phyloP scores from a whole-genome alignment of 2,113 vertebrate genomes.

The Pelusios castaneus region DNA sequence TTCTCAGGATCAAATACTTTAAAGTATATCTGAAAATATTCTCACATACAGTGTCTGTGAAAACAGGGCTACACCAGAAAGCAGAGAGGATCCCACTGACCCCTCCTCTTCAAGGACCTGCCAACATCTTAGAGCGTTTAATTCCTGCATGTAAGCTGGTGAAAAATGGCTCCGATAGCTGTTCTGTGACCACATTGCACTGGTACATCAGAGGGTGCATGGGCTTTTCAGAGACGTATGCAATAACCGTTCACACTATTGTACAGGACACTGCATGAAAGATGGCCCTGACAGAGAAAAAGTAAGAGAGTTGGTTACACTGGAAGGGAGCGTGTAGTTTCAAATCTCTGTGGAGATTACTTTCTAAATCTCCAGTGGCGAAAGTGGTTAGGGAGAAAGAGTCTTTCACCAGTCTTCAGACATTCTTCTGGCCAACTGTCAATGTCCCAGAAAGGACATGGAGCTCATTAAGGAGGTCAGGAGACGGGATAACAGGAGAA shows the following conservation, averaged over 20 bases:
- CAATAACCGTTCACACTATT: not conserved
- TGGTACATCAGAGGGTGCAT: not conserved
- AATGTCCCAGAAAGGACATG: not conserved
- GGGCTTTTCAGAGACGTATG: not conserved
- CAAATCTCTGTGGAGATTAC: not conserved
- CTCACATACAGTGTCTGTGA: not conserved
- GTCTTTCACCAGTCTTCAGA: not conserved
- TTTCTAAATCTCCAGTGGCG: rapidly evolving
- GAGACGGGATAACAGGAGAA: not conserved
- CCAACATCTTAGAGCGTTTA: not conserved
- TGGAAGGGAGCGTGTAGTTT: not conserved
- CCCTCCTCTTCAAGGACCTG: not conserved
- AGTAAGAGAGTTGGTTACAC: not conserved
- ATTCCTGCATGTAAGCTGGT: not conserved
- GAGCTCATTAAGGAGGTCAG: not conserved
- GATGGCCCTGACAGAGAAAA: not conserved
- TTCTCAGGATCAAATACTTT: not conserved
- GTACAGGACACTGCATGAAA: not conserved
- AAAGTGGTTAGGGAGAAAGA: not conserved
- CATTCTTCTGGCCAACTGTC: not conserved
- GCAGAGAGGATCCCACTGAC: not conserved
- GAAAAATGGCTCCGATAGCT: not conserved
- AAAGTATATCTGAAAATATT: not conserved
- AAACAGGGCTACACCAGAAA: not conserved
- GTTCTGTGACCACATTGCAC: not conserved